Evolutionary conservation across 2,797 vertebrate genomes (phyloP), one percentile per base, ranked within the genome.

Genomic region (Esox lucius): DNA sequence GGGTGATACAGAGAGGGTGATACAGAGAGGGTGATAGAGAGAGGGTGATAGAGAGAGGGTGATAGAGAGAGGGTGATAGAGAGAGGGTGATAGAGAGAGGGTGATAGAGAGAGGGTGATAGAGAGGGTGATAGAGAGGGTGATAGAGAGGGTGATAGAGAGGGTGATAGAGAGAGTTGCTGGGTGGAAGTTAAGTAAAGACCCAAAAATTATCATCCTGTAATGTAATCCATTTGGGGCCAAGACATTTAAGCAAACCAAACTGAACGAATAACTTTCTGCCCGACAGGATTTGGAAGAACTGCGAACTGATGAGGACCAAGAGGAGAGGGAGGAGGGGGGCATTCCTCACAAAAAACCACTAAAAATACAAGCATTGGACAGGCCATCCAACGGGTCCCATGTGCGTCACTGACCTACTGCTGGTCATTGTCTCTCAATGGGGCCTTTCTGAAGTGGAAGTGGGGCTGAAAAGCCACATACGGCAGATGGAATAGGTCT

Each of bases 351-450:
- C 48, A 39, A 76, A 78, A 71, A 61, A 70, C 71, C 39, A 65
- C 72, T 53, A 3, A 65, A 71, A 59, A 11, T 15, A 68, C 26
- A 59, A 68, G 66, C 70, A n/a, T 62, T 67, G 68, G 31, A 76
- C 15, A 53, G 24, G 4, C 53, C 17, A 12, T 17, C 31, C 16
- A 26, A 0, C 17, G 72, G 67, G 33, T 9, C 16, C 19, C 19
- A 70, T 59, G 71, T 83, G 84, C 77, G 85, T 83, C 87, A 84
- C 68, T 39, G 42, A 77, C 39, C 64, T 24, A 46, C 26, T 12
- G 59, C 65, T 74, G 33, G 68, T 77, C 75, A 78, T 78, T 80
- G 85, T 77, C 51, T 79, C 51, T 83, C 78, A 87, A 81, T 79
- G 71, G 79, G 59, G 71, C 78, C 77, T 78, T 83, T 87, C 67